Percentiles rank a stretch among this genome's conserved stretches.
phyloP scores from a whole-genome alignment of 2,888 invertebrate species.

The Xiphydria camelus region DNA sequence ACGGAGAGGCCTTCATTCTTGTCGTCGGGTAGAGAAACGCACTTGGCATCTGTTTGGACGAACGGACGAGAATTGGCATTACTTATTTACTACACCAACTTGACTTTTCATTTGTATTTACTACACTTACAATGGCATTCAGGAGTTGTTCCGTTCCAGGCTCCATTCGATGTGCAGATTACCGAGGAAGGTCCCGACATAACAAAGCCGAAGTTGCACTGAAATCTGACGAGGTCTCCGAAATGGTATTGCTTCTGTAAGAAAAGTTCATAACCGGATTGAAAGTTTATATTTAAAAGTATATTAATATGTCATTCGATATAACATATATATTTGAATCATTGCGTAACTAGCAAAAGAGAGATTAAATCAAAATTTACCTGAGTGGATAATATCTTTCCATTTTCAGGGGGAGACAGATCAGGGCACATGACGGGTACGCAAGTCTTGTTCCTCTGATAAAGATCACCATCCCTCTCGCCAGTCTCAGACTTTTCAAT shows the following conservation, averaged over 20 bases:
- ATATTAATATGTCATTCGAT: not conserved
- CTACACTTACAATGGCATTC: conserved; percentile 89
- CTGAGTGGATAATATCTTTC: conserved; percentile 80
- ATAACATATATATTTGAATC: not conserved
- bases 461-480: conserved; percentile 83
- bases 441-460: conserved; percentile 91
- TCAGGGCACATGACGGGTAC: conserved; percentile 89
- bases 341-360: not conserved
- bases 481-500: conserved; percentile 85
- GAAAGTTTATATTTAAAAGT: conserved; percentile 10
- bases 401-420: conserved; percentile 80
- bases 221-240: conserved; percentile 87
- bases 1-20: conserved; percentile 84
- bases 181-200: conserved; percentile 86
- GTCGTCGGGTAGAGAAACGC: conserved; percentile 86
- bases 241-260: conserved; percentile 76
- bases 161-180: conserved; percentile 85
- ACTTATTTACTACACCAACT: conserved; percentile 2
- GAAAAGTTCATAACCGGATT: conserved; percentile 2
- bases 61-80: conserved; percentile 10
- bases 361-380: too few species aligned
- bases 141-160: conserved; percentile 92
- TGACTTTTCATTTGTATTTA: conserved; percentile 5
- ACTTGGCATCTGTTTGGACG: conserved; percentile 81
- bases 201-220: conserved; percentile 92